These are phyloP conservation scores for Aradophagus sp. DNA, from an alignment of 1,140 invertebrate species.

Conservation along the genomic window DNA sequence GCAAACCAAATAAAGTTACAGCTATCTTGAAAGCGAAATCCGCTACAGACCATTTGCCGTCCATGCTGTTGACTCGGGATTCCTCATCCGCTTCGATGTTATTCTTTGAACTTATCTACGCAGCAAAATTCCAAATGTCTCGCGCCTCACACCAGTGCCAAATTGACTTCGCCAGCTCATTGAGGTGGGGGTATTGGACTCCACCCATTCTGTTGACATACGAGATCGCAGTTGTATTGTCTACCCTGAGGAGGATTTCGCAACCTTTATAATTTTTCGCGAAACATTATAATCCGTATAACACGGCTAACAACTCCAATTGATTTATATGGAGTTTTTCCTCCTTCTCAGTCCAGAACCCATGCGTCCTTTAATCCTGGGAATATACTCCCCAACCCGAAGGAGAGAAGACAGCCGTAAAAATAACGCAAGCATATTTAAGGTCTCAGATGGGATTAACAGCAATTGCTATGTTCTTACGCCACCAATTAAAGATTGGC, in stretches of 20 bases:
- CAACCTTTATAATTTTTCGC: not conserved
- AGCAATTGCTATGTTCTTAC: not conserved
- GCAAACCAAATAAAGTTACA: not conserved
- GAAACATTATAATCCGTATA: slow-evolving; percentile 4
- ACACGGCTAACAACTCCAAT: not conserved
- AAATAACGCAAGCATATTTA: slow-evolving; percentile 3
- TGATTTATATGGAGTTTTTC: not conserved
- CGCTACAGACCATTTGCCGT: not conserved
- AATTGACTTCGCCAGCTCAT: not conserved
- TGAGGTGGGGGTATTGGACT: slow-evolving; percentile 1
- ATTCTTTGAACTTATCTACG: not conserved
- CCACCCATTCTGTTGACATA: slow-evolving; percentile 7
- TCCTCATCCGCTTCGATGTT: not conserved
- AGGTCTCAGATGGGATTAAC: not conserved
- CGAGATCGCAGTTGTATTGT: not conserved
- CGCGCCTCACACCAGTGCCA: not conserved
- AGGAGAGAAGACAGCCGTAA: not conserved
- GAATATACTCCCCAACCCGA: slow-evolving; percentile 4
- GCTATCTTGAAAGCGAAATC: not conserved
- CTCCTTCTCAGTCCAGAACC: not conserved
- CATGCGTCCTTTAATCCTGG: not conserved
- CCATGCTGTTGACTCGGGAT: not conserved
- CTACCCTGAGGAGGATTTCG: not conserved
- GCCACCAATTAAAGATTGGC: slow-evolving; percentile 1
- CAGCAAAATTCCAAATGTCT: not conserved